These are phyloP conservation scores for Andrena dorsata DNA, from an alignment of 2,888 invertebrate genomes.

Conservation along the genomic window DNA sequence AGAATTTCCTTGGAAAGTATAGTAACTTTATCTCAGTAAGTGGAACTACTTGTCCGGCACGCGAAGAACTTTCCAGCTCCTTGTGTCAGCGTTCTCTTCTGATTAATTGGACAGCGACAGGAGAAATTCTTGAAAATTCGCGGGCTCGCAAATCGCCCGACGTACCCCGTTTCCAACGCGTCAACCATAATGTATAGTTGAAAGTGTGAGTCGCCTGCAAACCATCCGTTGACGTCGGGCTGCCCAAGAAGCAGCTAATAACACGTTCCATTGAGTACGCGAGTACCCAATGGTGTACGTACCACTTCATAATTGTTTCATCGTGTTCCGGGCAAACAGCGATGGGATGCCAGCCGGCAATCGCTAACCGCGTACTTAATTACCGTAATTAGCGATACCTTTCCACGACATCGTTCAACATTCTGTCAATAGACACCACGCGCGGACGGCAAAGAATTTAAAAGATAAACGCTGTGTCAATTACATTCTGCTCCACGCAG, in stretches of 20 bases:
- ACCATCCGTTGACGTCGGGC: conserved; percentile 49
- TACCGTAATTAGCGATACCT: conserved; percentile 43
- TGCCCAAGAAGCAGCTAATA: conserved; percentile 69
- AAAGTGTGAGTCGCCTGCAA: conserved; percentile 63
- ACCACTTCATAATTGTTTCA: conserved; percentile 68
- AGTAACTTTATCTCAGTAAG: too few relatives aligned
- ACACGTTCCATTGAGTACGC: conserved; percentile 77
- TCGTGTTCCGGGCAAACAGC: conserved; percentile 55
- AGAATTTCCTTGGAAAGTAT: too few relatives aligned
- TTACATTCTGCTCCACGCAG: not conserved
- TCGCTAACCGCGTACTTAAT: conserved; percentile 38
- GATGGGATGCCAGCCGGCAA: conserved; percentile 33
- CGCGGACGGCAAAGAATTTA: not conserved
- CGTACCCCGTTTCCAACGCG: conserved; percentile 22
- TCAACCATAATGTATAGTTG: conserved; percentile 66
- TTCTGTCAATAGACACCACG: conserved; percentile 19
- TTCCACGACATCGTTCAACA: conserved; percentile 35
- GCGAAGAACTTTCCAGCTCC: not conserved
- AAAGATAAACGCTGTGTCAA: not conserved
- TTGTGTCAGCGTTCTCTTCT: not conserved
- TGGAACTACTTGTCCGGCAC: not conserved
- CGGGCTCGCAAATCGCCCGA: conserved; percentile 18
- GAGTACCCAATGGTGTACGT: conserved; percentile 59
- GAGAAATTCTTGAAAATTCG: conserved; percentile 28
- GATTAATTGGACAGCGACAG: conserved; percentile 30